Evolutionary conservation across 2,113 vertebrate species (phyloP).

Genomic region (Falco punctatus): DNA sequence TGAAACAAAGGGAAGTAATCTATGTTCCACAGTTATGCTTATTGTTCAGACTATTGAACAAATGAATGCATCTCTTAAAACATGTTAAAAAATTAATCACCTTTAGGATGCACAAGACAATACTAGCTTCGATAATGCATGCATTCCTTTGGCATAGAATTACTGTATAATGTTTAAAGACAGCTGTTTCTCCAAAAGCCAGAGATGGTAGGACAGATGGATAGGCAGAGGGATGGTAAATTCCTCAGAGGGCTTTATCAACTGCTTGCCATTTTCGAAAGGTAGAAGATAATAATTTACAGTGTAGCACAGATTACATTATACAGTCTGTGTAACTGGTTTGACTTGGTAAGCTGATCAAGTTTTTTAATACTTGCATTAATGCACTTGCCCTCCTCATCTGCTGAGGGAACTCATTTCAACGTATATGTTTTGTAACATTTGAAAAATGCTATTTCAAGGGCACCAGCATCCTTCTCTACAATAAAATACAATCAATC

Average conservation of each 20-base stretch:
- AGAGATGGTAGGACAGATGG: constrained; percentile 31
- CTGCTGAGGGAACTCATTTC: not conserved
- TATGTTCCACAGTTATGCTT: not conserved
- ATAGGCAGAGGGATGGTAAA: constrained; percentile 45
- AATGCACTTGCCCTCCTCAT: not conserved
- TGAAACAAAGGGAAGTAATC: constrained; percentile 1
- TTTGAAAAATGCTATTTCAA: not conserved
- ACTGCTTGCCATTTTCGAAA: not conserved
- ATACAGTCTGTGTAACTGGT: not conserved
- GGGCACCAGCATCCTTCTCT: not conserved
- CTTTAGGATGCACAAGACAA: constrained; percentile 21
- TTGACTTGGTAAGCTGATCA: not conserved
- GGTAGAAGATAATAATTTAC: constrained; percentile 6
- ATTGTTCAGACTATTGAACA: constrained; percentile 31
- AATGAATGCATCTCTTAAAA: constrained; percentile 20
- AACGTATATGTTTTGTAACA: not conserved
- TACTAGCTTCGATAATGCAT: not conserved
- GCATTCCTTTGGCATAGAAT: constrained; percentile 40
- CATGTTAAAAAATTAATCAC: constrained; percentile 32
- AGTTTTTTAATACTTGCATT: not conserved
- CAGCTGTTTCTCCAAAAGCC: constrained; percentile 48
- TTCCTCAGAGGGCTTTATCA: constrained; percentile 30
- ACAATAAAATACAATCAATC: not conserved
- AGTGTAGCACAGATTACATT: not conserved
- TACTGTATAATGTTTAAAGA: constrained; percentile 32